Base-by-base conservation (phyloP, 2,113 vertebrate species). In the Podiceps cristatus region DNA sequence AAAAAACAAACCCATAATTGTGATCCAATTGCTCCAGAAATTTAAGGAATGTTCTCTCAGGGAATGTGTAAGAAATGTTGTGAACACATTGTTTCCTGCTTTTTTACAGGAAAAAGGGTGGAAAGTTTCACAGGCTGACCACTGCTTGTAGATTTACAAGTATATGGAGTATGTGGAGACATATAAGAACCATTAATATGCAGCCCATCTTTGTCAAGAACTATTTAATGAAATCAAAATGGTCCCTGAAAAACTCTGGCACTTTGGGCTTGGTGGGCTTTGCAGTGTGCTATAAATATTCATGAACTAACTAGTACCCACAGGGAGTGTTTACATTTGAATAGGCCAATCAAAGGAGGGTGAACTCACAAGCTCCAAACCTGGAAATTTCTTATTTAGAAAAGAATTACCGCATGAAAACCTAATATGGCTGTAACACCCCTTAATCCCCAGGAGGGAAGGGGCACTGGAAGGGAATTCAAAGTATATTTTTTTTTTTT, bases 301-400 rank as follows among this genome's bases (percentile, higher is more conserved):
- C 89, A 97, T 90, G 75, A 90, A 50, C 50, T 79, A 95, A 96
- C 6, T 47, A 95, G 73, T 55, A 93, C 79, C 93, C 94, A 95
- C 84, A 90, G 85, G 91, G 94, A 97, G 66, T 94, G 96, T 96
- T 98, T 98, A 96, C 75, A 94, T 97, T 97, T 97, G 96, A 97
- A 96, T 71, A 95, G 88, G 81, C 96, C 96, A 97, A 92, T 93
- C 90, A 97, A 98, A 98, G 88, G 83, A 22, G 9, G 55, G 64
- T 95, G 95, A 93, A 89, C 75, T 88, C 94, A 88, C 71, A 92
- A 71, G 82, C 55, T 88, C 86, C 79, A 95, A 91, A 97, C 79
- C 95, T 96, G 95, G 94, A 97, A 93, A 96, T 85, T 95, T 96
- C 81, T 96, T 96, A 92, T 93, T 96, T 94, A 88, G 94, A 87